phyloP scores from a whole-genome alignment of 2,113 vertebrate species.

The Silurus glanis region DNA sequence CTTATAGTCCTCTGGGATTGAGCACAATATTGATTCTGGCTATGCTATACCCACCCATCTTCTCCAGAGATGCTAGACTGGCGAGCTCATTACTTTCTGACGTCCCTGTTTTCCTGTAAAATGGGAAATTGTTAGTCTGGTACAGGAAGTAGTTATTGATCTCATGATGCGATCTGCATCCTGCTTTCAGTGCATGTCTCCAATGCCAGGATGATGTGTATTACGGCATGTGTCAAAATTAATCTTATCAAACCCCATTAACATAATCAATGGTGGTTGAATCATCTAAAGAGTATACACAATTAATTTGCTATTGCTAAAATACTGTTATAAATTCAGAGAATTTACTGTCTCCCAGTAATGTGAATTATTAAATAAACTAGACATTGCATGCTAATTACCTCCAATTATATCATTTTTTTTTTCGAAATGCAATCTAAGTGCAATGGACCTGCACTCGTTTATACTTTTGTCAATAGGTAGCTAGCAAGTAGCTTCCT shows the following conservation, averaged over 20 bases:
- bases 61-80: constrained; percentile 46
- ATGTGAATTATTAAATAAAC: neutral
- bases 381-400: neutral
- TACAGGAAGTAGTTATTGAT: constrained; percentile 38
- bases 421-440: neutral
- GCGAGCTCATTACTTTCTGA: constrained; percentile 42
- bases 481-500: neutral
- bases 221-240: neutral
- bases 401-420: neutral
- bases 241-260: neutral
- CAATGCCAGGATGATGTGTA: neutral
- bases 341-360: neutral
- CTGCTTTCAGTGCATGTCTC: constrained; percentile 17
- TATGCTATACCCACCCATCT: constrained; percentile 47
- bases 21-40: constrained; percentile 65
- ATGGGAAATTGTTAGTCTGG: constrained; percentile 35
- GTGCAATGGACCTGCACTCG: neutral
- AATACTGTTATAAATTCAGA: constrained; percentile 13
- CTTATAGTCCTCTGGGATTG: constrained; percentile 53
- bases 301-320: neutral
- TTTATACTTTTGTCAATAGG: neutral
- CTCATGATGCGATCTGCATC: constrained; percentile 22
- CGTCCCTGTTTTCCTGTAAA: constrained; percentile 35
- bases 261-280: constrained; percentile 29
- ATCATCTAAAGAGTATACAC: constrained; percentile 2